A percentile compares a stretch with the other conserved stretches of the same genome.
Evolutionary conservation across 1,140 invertebrate species (phyloP).

Genomic region (Brachionus rubens): DNA sequence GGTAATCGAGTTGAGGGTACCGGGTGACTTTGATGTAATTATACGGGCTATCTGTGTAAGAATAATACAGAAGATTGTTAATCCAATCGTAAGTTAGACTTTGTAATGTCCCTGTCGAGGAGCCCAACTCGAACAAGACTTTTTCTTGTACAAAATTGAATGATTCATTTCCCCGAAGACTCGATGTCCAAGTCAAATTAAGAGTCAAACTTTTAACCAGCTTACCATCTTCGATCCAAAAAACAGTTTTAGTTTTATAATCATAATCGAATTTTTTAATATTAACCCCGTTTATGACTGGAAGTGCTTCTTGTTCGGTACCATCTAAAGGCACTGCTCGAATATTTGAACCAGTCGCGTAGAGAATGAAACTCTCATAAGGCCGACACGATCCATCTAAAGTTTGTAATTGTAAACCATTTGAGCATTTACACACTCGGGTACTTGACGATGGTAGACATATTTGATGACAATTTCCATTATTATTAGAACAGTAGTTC

Average conservation of each 20-base stretch:
- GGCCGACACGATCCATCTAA: constrained; percentile 72
- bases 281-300: neutral
- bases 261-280: constrained; percentile 30
- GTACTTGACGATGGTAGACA: constrained; percentile 73
- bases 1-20: constrained; percentile 7
- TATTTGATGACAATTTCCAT: constrained; percentile 77
- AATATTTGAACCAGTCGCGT: neutral
- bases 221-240: constrained; percentile 25
- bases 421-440: constrained; percentile 74
- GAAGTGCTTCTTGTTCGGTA: neutral
- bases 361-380: constrained; percentile 32
- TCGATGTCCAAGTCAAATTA: neutral
- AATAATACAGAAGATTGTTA: constrained; percentile 14
- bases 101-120: neutral
- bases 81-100: constrained; percentile 35
- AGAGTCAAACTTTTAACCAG: neutral
- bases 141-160: neutral
- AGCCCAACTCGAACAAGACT: neutral
- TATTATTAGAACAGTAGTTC: neutral
- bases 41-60: neutral
- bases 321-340: neutral
- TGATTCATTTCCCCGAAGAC: neutral
- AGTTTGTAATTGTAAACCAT: constrained; percentile 71
- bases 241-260: constrained; percentile 4
- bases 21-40: constrained; percentile 19